phyloP scores from a whole-genome alignment of 2,113 vertebrate species.

The Hoplias malabaricus region DNA sequence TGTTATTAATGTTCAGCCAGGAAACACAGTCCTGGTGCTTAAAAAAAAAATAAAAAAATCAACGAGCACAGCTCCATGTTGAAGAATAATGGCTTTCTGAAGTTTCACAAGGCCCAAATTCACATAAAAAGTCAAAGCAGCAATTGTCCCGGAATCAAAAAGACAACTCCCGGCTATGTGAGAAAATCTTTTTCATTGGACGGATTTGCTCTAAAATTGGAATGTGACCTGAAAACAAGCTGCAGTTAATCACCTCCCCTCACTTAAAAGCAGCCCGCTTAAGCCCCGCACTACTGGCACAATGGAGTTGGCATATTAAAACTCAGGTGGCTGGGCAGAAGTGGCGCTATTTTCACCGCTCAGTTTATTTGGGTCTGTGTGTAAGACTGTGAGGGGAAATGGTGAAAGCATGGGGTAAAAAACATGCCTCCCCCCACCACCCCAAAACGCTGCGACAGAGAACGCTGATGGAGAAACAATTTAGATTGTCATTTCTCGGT shows the following conservation, averaged over 20 bases:
- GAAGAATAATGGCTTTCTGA: background rate
- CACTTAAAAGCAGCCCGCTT: conserved; percentile 46
- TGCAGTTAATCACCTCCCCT: conserved; percentile 53
- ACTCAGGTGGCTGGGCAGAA: conserved; percentile 29
- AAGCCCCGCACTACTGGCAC: conserved; percentile 37
- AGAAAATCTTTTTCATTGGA: conserved; percentile 27
- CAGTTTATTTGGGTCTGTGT: conserved; percentile 24
- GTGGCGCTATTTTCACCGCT: conserved; percentile 39
- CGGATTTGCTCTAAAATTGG: conserved; percentile 33
- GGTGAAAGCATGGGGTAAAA: conserved; percentile 6
- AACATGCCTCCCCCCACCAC: no score
- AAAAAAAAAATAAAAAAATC: background rate
- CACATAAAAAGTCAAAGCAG: background rate
- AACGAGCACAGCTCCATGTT: background rate
- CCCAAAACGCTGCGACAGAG: background rate
- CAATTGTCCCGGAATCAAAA: background rate
- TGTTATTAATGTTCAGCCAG: background rate
- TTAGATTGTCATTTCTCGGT: conserved; percentile 51
- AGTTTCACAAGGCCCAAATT: background rate
- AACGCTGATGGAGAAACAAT: conserved; percentile 47
- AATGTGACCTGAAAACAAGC: conserved; percentile 49
- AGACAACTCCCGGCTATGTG: conserved; percentile 8
- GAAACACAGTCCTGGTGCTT: background rate
- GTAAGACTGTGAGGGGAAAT: conserved; percentile 35
- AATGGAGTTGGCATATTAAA: conserved; percentile 47